Base-by-base conservation (phyloP, 2,888 invertebrate genomes). In the Mythimna impura region DNA sequence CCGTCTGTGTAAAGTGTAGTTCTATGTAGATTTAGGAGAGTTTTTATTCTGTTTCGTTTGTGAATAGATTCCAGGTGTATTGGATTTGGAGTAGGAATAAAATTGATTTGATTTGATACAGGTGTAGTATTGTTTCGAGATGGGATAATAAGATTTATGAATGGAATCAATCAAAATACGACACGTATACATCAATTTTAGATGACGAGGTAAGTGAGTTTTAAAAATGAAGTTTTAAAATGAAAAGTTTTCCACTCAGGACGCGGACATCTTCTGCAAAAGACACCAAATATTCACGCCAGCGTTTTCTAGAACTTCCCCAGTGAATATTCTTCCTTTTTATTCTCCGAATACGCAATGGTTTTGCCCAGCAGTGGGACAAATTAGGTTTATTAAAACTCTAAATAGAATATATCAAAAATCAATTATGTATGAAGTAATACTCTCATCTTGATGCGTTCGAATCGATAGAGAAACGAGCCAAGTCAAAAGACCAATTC, bases 11-110 rank as follows among this genome's bases (percentile, higher is more conserved):
- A 54, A 78, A 81, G 66, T 65, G 73, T 70, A n/a, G 73, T 85
- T 80, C 71, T 80, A 66, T 85, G 73, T 80, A 74, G 67, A 83
- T 85, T 74, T 79, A 62, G 55, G 47, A 25, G 60, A 66, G 47
- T 25, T 79, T 83, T 77, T 74, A 66, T 85, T 85, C 72, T 76
- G 63, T 74, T 83, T 80, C 22, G 43, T 66, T 69, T 40, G n/a
- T 57, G 54, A 73, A 73, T 77, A 54, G 40, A 43, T 63, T 71
- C 34, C 30, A 40, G 25, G 55, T 71, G 50, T 63, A 54, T 65
- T 47, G 36, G 47, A 43, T 71, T 63, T 61, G 30, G 30, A 54
- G 60, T 57, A 20, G 17, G 20, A 65, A 65, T 71, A 50, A 50
- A 78, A 50, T 40, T 61, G 22, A 71, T 75, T 74, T 71, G 47